Evolutionary conservation across 2,113 vertebrate species (phyloP).

Genomic region (Pelvicachromis taeniatus): DNA sequence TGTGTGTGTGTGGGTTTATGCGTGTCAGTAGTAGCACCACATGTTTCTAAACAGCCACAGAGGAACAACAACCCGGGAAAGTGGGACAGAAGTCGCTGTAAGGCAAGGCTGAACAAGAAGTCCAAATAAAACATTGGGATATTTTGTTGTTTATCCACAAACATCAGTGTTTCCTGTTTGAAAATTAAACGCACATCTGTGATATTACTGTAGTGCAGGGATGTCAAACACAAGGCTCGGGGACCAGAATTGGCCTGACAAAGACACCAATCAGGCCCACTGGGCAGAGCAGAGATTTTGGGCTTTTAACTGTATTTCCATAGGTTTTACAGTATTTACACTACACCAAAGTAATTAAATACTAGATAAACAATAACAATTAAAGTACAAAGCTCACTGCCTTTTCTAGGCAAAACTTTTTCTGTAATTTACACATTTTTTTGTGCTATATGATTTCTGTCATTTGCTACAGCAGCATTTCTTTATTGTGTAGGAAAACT

Average conservation of each 20-base stretch:
- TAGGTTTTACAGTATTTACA: not conserved
- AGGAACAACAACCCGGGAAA: slow-evolving; percentile 4
- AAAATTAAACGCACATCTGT: not conserved
- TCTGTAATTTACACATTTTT: not conserved
- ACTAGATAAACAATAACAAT: not conserved
- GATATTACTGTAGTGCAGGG: not conserved
- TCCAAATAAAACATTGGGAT: slow-evolving; percentile 23
- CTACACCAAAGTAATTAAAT: not conserved
- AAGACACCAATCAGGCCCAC: rapidly evolving
- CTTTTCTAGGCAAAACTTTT: rapidly evolving
- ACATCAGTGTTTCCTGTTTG: not conserved
- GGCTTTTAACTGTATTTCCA: too few species aligned
- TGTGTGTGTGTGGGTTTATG: not conserved
- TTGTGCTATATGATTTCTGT: not conserved
- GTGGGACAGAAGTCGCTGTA: slow-evolving; percentile 29
- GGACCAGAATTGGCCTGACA: not conserved
- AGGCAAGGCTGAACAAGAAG: slow-evolving; percentile 7
- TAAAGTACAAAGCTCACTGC: not conserved
- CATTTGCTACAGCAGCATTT: not conserved
- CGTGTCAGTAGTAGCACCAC: not conserved
- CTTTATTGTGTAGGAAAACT: not conserved
- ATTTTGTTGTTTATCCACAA: not conserved
- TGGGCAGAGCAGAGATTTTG: not conserved
- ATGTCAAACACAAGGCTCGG: not conserved
- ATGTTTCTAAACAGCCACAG: slow-evolving; percentile 13